phyloP scores from a whole-genome alignment of 1,140 invertebrate species.

The Acyrthosiphon pisum region DNA sequence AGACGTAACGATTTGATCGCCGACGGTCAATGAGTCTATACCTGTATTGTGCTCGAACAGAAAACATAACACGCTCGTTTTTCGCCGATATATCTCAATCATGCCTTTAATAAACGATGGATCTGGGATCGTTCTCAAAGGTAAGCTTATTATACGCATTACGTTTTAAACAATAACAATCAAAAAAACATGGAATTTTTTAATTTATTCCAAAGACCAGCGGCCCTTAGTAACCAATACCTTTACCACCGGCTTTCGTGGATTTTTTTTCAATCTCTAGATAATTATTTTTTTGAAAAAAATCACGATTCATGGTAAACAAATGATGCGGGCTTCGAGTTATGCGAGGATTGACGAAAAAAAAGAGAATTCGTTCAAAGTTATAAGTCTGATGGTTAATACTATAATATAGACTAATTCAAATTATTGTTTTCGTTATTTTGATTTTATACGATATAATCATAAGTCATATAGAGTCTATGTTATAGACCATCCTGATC shows the following conservation, averaged over 20 bases:
- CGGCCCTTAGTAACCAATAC: not conserved
- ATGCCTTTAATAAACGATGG: slow-evolving; percentile 38
- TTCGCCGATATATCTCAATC: not conserved
- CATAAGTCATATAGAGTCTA: not conserved
- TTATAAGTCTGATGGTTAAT: not conserved
- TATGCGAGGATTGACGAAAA: not conserved
- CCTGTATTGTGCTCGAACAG: not conserved
- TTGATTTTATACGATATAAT: not conserved
- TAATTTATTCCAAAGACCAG: not conserved
- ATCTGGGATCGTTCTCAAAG: not conserved
- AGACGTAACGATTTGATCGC: not conserved
- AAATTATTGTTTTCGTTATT: not conserved
- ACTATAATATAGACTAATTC: not conserved
- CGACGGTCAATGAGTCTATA: not conserved
- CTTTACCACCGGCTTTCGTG: not conserved
- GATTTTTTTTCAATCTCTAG: not conserved
- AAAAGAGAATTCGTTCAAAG: not conserved
- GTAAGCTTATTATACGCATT: not conserved
- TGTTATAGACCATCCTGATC: no score
- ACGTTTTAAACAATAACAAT: not conserved
- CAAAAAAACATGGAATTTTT: not conserved
- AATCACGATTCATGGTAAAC: not conserved
- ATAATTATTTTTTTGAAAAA: not conserved
- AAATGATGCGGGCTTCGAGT: not conserved
- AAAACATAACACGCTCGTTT: not conserved